These are phyloP conservation scores for Apoda limacodes DNA, from an alignment of 2,888 invertebrate species.

Conservation along the genomic window DNA sequence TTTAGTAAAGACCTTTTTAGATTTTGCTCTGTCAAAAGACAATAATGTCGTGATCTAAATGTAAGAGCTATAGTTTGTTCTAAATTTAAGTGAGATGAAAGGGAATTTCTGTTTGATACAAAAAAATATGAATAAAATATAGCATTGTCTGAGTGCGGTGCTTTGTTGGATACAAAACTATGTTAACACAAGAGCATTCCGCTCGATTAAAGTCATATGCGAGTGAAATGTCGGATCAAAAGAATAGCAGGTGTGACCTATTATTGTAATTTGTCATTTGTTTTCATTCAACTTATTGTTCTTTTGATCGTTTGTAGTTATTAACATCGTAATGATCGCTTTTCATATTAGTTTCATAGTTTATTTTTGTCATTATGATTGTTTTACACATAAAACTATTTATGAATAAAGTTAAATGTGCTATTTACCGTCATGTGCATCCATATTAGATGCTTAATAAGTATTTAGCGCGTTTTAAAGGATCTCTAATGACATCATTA, in stretches of 20 bases:
- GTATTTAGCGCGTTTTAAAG: too few species aligned
- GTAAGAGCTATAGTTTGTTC: slow-evolving; percentile 64
- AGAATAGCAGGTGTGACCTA: slow-evolving; percentile 67
- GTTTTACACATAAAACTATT: too few species aligned
- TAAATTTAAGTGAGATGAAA: slow-evolving; percentile 68
- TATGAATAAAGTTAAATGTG: too few species aligned
- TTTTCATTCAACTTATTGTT: slow-evolving; percentile 43
- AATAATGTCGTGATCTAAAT: slow-evolving; percentile 64
- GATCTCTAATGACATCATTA: too few species aligned
- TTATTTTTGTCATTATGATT: too few species aligned
- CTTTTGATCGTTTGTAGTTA: slow-evolving; percentile 44
- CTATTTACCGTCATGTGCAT: too few species aligned
- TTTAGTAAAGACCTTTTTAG: too few species aligned
- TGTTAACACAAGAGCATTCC: slow-evolving; percentile 58
- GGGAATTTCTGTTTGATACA: slow-evolving; percentile 59
- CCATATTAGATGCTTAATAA: too few species aligned
- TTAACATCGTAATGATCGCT: slow-evolving; percentile 32
- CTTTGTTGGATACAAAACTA: slow-evolving; percentile 58
- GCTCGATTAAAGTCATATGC: slow-evolving; percentile 67
- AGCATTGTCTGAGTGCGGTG: slow-evolving; percentile 54
- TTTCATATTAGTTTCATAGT: too few species aligned
- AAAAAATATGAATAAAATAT: slow-evolving; percentile 58
- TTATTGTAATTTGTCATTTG: slow-evolving; percentile 66
- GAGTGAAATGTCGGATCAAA: slow-evolving; percentile 68
- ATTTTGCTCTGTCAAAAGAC: slow-evolving; percentile 36